These are phyloP conservation scores for Metalampra italica DNA, from an alignment of 2,888 invertebrate genomes.

Conservation along the genomic window DNA sequence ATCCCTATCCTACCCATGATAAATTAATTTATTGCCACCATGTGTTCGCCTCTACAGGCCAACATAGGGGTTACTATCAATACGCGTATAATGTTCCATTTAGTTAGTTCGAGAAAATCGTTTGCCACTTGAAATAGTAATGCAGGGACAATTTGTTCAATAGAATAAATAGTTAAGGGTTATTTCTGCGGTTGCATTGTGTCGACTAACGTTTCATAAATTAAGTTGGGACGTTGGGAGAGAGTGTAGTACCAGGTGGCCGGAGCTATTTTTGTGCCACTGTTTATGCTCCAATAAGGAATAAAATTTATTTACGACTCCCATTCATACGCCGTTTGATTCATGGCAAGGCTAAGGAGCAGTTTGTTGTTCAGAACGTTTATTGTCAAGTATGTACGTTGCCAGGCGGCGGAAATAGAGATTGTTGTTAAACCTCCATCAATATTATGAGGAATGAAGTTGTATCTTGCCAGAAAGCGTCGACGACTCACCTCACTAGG, in stretches of 20 bases:
- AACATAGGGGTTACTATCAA: conserved; percentile 34
- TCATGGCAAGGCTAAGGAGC: conserved; percentile 40
- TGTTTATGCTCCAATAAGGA: conserved; percentile 63
- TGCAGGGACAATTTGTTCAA: conserved; percentile 48
- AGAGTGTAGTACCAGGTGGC: conserved; percentile 66
- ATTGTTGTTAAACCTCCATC: conserved; percentile 3
- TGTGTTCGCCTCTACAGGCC: conserved; percentile 18
- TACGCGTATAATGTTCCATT: conserved; percentile 27
- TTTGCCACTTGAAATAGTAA: conserved; percentile 42
- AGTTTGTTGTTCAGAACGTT: conserved; percentile 25
- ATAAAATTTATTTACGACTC: conserved; percentile 64
- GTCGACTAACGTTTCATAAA: conserved; percentile 55
- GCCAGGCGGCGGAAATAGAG: conserved; percentile 11
- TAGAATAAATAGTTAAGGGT: conserved; percentile 67
- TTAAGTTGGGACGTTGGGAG: conserved; percentile 50
- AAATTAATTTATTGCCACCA: conserved; percentile 42
- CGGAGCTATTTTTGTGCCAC: conserved; percentile 61
- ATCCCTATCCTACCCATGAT: conserved; percentile 25
- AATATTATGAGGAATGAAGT: conserved; percentile 19
- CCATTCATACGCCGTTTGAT: conserved; percentile 58
- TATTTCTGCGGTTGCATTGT: conserved; percentile 71
- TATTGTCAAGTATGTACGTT: conserved; percentile 21
- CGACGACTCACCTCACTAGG: conserved; percentile 24
- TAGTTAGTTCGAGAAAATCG: conserved; percentile 15
- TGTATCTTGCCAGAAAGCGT: conserved; percentile 19